Conservation (phyloP, 2,113 vertebrate genomes). For the Colius striatus region DNA sequence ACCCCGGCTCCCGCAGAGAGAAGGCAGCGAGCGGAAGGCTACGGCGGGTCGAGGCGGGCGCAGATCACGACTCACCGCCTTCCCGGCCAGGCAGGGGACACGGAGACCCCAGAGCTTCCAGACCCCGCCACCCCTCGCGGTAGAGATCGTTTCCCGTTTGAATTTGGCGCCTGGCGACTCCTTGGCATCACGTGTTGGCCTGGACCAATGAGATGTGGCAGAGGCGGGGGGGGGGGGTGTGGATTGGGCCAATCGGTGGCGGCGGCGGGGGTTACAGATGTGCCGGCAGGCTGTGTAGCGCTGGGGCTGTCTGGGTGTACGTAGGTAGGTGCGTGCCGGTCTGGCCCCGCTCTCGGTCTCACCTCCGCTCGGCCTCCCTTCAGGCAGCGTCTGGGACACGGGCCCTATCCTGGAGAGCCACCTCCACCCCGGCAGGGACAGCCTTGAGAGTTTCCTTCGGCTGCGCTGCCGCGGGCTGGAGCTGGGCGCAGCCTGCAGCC, state of each 20-base stretch:
- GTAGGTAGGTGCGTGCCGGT: too few relatives aligned
- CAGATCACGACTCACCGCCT: not conserved
- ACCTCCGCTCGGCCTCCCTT: rapidly evolving
- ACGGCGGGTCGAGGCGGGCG: too few relatives aligned
- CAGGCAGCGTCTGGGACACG: rapidly evolving
- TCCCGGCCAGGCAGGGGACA: not conserved
- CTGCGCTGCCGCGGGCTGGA: rapidly evolving
- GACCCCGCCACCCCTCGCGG: not conserved
- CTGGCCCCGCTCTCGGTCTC: too few relatives aligned
- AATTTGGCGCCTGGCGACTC: constrained; percentile 90
- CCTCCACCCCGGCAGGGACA: rapidly evolving
- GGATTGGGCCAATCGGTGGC: not conserved
- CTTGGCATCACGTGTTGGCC: constrained; percentile 62
- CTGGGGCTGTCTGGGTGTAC: too few relatives aligned
- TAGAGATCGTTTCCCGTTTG: constrained; percentile 76
- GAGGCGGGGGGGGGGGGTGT: not conserved
- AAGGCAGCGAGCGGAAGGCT: too few relatives aligned
- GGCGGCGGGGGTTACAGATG: not conserved
- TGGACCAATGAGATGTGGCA: constrained; percentile 25
- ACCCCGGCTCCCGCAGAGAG: rapidly evolving
- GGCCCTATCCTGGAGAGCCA: rapidly evolving
- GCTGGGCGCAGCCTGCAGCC: too few relatives aligned
- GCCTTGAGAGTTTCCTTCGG: rapidly evolving
- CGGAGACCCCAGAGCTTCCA: not conserved
- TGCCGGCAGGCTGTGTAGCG: too few relatives aligned